A percentile compares a stretch with the other conserved stretches of the same genome.
These are phyloP conservation scores for Nestor notabilis DNA, from an alignment of 2,113 vertebrate genomes.

Conservation along the genomic window DNA sequence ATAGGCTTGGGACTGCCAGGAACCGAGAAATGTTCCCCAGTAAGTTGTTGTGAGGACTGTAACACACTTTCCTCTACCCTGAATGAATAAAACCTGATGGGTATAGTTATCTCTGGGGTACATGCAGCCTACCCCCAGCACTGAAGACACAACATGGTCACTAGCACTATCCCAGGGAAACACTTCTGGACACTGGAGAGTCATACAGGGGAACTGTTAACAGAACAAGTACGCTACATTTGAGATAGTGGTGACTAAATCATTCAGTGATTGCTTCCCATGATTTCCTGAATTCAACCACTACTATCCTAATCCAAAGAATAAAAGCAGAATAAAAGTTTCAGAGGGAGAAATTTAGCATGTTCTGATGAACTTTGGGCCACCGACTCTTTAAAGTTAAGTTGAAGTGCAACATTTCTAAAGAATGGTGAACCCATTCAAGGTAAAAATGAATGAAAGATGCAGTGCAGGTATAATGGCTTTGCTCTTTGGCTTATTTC, in stretches of 20 bases:
- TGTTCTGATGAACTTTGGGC: background rate
- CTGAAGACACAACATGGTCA: background rate
- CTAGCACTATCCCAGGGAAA: background rate
- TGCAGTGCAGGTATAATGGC: background rate
- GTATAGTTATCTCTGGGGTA: background rate
- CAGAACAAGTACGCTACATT: background rate
- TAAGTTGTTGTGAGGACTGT: background rate
- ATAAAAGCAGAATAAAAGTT: background rate
- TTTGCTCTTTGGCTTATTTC: background rate
- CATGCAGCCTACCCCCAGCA: background rate
- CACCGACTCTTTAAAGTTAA: background rate
- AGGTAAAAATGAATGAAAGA: background rate
- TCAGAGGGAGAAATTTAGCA: background rate
- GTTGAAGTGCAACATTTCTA: background rate
- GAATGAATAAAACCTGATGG: background rate
- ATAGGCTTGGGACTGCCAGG: background rate
- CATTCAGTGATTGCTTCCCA: background rate
- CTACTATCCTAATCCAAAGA: background rate
- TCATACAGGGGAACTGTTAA: background rate
- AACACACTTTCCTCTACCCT: background rate
- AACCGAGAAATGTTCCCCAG: background rate
- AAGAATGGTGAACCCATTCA: background rate
- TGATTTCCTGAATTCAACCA: background rate
- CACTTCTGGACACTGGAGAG: background rate
- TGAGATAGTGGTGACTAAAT: background rate